These are phyloP conservation scores for Cyphomyrmex costatus DNA, from an alignment of 1,140 invertebrate species.

Conservation along the genomic window DNA sequence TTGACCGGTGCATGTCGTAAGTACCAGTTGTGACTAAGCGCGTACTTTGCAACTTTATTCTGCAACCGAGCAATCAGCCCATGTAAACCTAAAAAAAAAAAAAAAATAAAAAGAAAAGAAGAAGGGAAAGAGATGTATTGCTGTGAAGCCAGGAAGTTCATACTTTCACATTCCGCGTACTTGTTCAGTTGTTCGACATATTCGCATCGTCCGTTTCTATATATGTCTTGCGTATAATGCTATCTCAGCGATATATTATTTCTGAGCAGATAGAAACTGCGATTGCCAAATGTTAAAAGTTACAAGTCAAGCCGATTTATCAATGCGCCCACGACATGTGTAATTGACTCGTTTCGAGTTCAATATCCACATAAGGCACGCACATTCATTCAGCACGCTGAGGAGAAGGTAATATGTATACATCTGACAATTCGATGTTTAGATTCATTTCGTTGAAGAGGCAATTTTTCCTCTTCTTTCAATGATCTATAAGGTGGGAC, in stretches of 20 bases:
- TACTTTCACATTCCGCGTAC: slow-evolving; percentile 42
- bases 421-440: neutral
- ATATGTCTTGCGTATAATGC: neutral
- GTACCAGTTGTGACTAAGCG: slow-evolving; percentile 11
- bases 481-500: neutral
- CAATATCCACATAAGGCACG: neutral
- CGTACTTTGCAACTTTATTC: neutral
- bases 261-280: neutral
- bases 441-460: neutral
- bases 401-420: neutral
- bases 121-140: neutral
- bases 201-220: neutral
- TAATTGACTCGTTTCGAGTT: neutral
- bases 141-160: neutral
- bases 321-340: neutral
- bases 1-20: slow-evolving; percentile 15
- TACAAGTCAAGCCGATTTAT: slow-evolving; percentile 26
- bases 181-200: neutral
- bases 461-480: neutral
- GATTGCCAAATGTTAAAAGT: slow-evolving; percentile 31
- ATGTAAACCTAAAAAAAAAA: neutral
- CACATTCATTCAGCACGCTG: neutral
- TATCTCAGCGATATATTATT: slow-evolving; percentile 13
- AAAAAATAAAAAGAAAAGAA: neutral
- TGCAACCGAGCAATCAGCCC: neutral